Evolutionary conservation across 2,797 vertebrate species (phyloP).

Genomic region (Enteromius anoplus): DNA sequence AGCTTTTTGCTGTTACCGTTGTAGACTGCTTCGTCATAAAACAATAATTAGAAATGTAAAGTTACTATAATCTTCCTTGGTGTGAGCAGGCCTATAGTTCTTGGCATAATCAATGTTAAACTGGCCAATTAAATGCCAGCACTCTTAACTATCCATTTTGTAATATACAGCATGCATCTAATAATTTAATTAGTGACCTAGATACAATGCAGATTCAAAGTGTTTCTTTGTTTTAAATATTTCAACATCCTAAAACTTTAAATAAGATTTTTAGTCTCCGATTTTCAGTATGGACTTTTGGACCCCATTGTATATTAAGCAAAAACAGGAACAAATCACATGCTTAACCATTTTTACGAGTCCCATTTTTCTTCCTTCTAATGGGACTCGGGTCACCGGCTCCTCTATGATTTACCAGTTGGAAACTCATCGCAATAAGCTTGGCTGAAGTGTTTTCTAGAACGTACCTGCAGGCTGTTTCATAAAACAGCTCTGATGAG

Average conservation of each 20-base stretch:
- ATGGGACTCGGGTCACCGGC: background rate
- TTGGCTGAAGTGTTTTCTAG: conserved; percentile 8
- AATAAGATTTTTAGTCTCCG: background rate
- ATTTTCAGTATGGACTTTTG: conserved; percentile 10
- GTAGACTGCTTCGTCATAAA: no score
- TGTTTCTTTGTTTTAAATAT: background rate
- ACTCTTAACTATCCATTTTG: background rate
- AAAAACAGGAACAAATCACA: background rate
- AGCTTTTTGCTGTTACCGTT: background rate
- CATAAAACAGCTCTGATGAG: conserved; percentile 10
- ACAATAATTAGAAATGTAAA: background rate
- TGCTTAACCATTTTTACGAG: background rate
- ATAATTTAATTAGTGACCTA: background rate
- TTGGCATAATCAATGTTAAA: background rate
- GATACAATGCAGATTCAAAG: background rate
- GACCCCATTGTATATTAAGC: background rate
- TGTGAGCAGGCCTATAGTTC: background rate
- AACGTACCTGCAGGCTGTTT: conserved; percentile 1
- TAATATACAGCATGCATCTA: background rate
- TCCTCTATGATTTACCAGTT: conserved; percentile 55
- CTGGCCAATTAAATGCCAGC: background rate
- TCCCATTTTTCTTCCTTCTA: conserved; percentile 5
- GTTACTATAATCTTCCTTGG: background rate
- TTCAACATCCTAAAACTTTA: conserved; percentile 15
- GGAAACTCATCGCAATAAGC: conserved; percentile 61